Conservation (phyloP, 1,140 invertebrate genomes). For the Drosophila kohkoa region DNA sequence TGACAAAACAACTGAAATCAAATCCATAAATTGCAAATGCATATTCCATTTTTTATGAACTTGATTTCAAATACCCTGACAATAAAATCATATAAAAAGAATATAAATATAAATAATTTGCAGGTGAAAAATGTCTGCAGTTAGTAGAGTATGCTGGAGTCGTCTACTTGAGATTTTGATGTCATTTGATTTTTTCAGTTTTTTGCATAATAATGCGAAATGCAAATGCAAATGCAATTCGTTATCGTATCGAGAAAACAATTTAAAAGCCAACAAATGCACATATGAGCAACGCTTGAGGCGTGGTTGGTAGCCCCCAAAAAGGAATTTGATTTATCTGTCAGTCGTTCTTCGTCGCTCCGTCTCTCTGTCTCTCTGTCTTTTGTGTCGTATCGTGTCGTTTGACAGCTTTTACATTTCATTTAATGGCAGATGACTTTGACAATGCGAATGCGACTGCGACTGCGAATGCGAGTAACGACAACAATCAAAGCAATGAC, state of each 20-base stretch:
- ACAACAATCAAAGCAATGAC: conserved; percentile 43
- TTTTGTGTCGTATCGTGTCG: not conserved
- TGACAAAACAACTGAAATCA: conserved; percentile 72
- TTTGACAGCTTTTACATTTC: conserved; percentile 43
- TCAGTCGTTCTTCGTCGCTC: conserved; percentile 4
- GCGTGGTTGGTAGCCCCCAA: conserved; percentile 58
- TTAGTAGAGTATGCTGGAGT: conserved; percentile 7
- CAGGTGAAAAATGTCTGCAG: not conserved
- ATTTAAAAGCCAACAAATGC: conserved; percentile 54
- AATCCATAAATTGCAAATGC: conserved; percentile 72
- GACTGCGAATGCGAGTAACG: not conserved
- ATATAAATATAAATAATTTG: not conserved
- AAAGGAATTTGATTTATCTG: conserved; percentile 56
- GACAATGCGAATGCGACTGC: conserved; percentile 12
- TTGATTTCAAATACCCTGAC: conserved; percentile 32
- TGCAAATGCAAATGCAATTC: conserved; percentile 63
- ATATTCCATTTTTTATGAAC: conserved; percentile 1
- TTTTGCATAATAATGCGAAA: conserved; percentile 60
- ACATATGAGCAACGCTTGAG: conserved; percentile 24
- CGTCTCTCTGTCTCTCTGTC: conserved; percentile 13
- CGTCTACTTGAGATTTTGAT: not conserved
- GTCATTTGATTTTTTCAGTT: conserved; percentile 27
- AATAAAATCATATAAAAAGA: not conserved
- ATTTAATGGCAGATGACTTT: conserved; percentile 49
- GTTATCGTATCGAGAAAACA: conserved; percentile 58